Evolutionary conservation across 2,888 invertebrate species (phyloP), one percentile per base, ranked within the genome.

Genomic region (Dolomedes plantarius): DNA sequence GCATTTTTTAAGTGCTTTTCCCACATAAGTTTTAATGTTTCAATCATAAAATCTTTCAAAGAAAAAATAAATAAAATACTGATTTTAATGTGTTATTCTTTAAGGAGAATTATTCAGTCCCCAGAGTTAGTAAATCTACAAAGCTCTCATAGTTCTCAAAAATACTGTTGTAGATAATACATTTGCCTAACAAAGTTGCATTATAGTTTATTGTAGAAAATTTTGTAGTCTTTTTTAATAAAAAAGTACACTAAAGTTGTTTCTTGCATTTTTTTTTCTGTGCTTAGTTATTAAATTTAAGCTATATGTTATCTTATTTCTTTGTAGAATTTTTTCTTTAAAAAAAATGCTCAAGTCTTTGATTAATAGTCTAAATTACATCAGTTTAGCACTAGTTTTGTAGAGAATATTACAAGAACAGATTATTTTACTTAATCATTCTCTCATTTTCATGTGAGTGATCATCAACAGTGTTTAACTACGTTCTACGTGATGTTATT

Each of bases 151-250:
- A 76, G 76, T 71, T 76, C 69, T 85, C 65, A 77, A 72, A 73
- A 73, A 36, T 85, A 85, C 67, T 85, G 72, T 85, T 85, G 77
- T 85, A 85, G 83, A 77, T 85, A 83, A 78, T 77, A 71, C 77
- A 85, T 73, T 85, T 85, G 83, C 83, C 83, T 85, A 85, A 85
- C 83, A 85, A 85, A 85, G 77, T 85, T 85, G 83, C 83, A 85
- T 67, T 71, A 77, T 85, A 85, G 83, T 85, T 85, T 73, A 85
- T 62, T 85, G 83, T 85, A 85, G 83, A 27, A 77, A 85, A 73
- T 85, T 85, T 85, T 85, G 77, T 85, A 85, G 83, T 85, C 72
- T 85, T 85, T 80, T 83, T 85, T 85, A 65, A 67, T 76, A 85
- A 85, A 85, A 68, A 69, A 28, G 68, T 85, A 83, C 67, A 67